Percentiles rank a stretch among this genome's conserved stretches.
Conservation (phyloP, 2,888 invertebrate genomes). For the Oligia strigilis region DNA sequence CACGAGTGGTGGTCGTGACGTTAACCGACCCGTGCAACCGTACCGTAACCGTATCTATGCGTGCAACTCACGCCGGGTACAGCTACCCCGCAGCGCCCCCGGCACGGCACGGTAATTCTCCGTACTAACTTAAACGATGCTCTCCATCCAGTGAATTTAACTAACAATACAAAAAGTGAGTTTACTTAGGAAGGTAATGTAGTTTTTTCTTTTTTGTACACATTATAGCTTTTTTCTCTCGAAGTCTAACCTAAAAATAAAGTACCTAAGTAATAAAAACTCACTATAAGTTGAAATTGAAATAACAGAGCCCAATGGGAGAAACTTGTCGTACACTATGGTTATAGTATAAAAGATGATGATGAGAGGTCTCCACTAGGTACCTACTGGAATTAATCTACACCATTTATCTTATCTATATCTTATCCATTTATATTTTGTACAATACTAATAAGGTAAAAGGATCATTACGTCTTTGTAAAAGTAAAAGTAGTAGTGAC, state of each 20-base stretch:
- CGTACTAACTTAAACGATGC: conserved; percentile 43
- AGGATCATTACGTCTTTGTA: background rate
- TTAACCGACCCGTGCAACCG: conserved; percentile 19
- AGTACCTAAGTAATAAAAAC: background rate
- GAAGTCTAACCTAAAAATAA: background rate
- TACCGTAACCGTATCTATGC: background rate
- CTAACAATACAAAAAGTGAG: background rate
- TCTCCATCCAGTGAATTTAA: conserved; percentile 27
- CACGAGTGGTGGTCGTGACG: conserved; percentile 18
- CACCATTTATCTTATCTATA: background rate
- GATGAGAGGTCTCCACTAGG: too few relatives aligned
- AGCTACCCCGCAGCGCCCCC: conserved; percentile 5
- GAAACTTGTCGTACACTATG: background rate
- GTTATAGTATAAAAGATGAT: background rate
- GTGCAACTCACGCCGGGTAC: conserved; percentile 17
- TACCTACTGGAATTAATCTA: too few relatives aligned
- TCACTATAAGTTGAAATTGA: conserved; percentile 4
- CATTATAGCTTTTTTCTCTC: background rate
- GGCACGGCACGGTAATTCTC: conserved; percentile 27
- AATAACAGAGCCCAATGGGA: background rate
- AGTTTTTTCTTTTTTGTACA: conserved; percentile 18
- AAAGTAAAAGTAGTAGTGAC: background rate
- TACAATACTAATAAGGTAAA: background rate
- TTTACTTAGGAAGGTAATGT: background rate
- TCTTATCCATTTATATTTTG: background rate